Evolutionary conservation across 2,797 vertebrate species (phyloP).

Genomic region (Sebastiscus albofasciatus): DNA sequence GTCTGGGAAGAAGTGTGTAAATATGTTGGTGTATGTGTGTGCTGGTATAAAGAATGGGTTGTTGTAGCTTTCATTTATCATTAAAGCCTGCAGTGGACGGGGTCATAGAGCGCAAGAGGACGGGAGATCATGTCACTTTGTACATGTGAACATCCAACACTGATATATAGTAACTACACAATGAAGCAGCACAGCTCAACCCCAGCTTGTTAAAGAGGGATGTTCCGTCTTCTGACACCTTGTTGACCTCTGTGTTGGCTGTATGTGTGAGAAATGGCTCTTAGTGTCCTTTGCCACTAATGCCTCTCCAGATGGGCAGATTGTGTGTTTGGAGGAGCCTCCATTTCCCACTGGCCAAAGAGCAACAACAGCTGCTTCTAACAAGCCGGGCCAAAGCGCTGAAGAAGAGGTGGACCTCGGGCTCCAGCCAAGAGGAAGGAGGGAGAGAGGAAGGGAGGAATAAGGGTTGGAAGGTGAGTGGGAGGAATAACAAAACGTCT

Average conservation of each 20-base stretch:
- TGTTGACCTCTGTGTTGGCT: constrained; percentile 54
- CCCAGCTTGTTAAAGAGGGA: background rate
- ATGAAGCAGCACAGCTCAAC: background rate
- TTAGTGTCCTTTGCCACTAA: constrained; percentile 52
- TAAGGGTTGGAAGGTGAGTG: constrained; percentile 51
- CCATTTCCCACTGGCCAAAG: constrained; percentile 55
- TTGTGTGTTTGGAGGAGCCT: constrained; percentile 58
- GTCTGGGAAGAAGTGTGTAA: background rate
- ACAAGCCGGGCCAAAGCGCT: constrained; percentile 43
- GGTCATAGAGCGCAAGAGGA: background rate
- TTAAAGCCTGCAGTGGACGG: constrained; percentile 1
- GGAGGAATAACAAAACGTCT: constrained; percentile 52
- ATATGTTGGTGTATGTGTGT: background rate
- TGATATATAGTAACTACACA: constrained; percentile 5
- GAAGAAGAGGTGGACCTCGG: constrained; percentile 49
- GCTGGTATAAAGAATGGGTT: constrained; percentile 1
- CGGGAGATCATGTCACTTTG: constrained; percentile 2
- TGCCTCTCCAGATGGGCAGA: constrained; percentile 66
- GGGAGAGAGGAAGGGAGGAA: constrained; percentile 23
- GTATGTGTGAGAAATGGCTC: constrained; percentile 58
- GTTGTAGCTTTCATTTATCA: constrained; percentile 20
- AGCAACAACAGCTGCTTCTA: constrained; percentile 75
- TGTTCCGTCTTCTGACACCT: constrained; percentile 5
- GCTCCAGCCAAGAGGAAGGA: constrained; percentile 43
- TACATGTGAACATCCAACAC: constrained; percentile 12